Percentiles rank a stretch among this genome's conserved stretches.
Conservation (phyloP, 2,113 vertebrate species). For the Mobula birostris region DNA sequence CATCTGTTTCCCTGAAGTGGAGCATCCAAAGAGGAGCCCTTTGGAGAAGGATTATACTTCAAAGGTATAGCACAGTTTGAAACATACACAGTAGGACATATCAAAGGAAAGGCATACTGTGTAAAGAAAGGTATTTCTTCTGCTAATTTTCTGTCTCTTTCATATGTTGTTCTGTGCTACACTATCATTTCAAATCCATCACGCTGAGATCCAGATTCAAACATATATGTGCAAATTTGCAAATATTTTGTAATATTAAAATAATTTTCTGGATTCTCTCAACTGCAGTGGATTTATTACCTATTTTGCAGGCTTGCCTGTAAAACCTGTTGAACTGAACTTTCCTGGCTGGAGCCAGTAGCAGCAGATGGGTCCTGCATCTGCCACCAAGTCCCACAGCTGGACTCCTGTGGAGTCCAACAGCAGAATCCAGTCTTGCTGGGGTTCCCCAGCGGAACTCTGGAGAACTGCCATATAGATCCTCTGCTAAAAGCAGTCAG, state of each 20-base stretch:
- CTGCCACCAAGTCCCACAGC: no score
- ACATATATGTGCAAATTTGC: not conserved
- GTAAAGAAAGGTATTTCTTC: not conserved
- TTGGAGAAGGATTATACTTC: not conserved
- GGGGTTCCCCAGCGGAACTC: no score
- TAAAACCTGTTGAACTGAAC: not conserved
- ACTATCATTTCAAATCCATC: not conserved
- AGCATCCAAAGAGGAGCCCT: not conserved
- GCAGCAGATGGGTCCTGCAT: no score
- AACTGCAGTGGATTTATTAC: not conserved
- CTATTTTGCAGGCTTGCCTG: not conserved
- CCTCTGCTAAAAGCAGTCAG: no score
- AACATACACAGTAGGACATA: not conserved
- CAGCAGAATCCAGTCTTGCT: no score
- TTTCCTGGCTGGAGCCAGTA: no score
- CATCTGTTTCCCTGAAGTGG: not conserved
- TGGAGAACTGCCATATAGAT: no score
- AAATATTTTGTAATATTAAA: not conserved
- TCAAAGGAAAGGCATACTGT: not conserved
- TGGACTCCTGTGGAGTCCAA: no score
- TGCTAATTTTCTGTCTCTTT: not conserved
- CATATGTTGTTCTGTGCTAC: not conserved
- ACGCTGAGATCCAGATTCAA: not conserved
- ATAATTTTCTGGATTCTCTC: not conserved
- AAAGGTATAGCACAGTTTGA: conserved; percentile 30